Percentiles rank a stretch among this genome's conserved stretches.
Evolutionary conservation across 2,888 invertebrate species (phyloP).

Genomic region (Tinea pellionella): DNA sequence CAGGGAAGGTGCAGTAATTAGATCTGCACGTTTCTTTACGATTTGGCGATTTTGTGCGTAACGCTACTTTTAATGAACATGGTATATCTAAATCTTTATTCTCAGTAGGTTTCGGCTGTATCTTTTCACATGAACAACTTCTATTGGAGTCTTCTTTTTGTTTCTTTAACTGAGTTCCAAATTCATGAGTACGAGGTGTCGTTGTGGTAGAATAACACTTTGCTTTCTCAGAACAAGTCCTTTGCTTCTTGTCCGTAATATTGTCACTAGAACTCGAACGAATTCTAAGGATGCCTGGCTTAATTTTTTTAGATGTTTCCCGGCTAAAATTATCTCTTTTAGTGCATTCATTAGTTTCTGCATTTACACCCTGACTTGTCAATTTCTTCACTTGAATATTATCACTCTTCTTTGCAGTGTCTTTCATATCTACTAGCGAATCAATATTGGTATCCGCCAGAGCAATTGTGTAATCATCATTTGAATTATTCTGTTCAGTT

Average conservation of each 20-base stretch:
- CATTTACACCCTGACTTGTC: conserved; percentile 25
- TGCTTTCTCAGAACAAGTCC: neutral
- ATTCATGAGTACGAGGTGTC: neutral
- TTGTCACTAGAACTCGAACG: neutral
- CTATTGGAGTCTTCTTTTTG: neutral
- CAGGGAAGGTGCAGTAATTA: neutral
- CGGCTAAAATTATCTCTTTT: conserved; percentile 18
- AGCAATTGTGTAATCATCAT: conserved; percentile 41
- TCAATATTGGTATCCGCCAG: conserved; percentile 59
- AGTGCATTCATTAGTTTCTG: conserved; percentile 24
- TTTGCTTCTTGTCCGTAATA: neutral
- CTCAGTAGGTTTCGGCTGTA: neutral
- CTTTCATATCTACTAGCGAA: conserved; percentile 36
- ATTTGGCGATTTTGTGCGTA: too few relatives aligned
- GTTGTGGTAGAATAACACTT: neutral
- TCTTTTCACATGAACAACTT: neutral
- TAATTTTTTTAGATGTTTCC: conserved; percentile 33
- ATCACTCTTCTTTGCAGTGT: neutral
- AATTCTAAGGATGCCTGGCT: conserved; percentile 20
- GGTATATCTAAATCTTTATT: too few relatives aligned
- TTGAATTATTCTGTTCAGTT: neutral
- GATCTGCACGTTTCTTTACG: too few relatives aligned
- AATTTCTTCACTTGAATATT: neutral
- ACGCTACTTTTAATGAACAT: too few relatives aligned
- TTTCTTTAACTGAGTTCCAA: neutral